phyloP scores from a whole-genome alignment of 2,797 vertebrate genomes.

The Rhincodon typus region DNA sequence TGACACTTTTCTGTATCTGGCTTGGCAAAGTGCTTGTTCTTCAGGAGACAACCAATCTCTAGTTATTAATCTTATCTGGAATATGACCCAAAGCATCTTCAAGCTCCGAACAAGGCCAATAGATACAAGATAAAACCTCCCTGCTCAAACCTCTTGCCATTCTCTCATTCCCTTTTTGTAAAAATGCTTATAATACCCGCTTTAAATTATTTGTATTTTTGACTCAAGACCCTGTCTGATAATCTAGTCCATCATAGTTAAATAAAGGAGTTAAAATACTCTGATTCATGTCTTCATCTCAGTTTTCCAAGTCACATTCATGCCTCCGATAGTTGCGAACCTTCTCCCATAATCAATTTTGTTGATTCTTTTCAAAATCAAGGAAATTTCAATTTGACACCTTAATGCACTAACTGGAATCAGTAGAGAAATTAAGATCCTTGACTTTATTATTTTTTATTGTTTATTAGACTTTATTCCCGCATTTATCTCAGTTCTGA shows the following conservation, averaged over 20 bases:
- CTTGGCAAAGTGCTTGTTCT: neutral
- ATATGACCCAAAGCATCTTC: neutral
- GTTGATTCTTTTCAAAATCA: neutral
- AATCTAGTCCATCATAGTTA: neutral
- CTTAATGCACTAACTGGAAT: neutral
- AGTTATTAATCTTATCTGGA: neutral
- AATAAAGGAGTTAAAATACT: neutral
- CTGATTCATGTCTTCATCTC: neutral
- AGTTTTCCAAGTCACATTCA: neutral
- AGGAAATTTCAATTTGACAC: neutral
- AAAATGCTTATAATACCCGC: neutral
- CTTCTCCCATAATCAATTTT: neutral
- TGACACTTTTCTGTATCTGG: neutral
- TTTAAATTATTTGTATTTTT: neutral
- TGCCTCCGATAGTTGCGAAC: neutral
- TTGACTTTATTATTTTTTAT: neutral
- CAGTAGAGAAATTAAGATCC: neutral
- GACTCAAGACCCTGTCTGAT: neutral
- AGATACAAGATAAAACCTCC: neutral
- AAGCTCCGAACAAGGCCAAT: neutral
- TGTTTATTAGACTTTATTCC: no score
- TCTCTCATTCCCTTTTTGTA: neutral
- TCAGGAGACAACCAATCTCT: neutral
- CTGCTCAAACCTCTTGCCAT: neutral
- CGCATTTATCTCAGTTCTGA: neutral